phyloP scores from a whole-genome alignment of 1,140 invertebrate species.

The Ceratosolen solmsi region DNA sequence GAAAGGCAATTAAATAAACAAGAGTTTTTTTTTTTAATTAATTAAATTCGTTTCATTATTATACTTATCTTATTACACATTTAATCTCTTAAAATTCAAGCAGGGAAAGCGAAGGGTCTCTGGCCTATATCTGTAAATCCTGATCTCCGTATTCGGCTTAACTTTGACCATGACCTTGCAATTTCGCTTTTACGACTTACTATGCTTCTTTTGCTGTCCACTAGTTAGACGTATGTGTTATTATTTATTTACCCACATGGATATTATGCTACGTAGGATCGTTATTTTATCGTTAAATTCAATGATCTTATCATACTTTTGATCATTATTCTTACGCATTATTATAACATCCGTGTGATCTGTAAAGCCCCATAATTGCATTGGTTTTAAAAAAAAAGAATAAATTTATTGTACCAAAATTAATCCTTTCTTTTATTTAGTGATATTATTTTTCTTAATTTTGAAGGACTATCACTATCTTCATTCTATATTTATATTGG shows the following conservation, averaged over 20 bases:
- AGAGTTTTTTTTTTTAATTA: not conserved
- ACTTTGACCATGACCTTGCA: conserved; percentile 38
- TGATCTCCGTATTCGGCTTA: not conserved
- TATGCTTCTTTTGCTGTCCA: not conserved
- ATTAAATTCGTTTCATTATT: too few species aligned
- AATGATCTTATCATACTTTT: not conserved
- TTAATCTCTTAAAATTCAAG: not conserved
- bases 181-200: conserved; percentile 1
- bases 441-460: too few species aligned
- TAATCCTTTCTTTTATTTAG: too few species aligned
- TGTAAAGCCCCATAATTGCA: too few species aligned
- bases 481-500: too few species aligned
- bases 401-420: too few species aligned
- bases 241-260: not conserved
- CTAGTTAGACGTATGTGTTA: not conserved
- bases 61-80: not conserved
- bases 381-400: too few species aligned
- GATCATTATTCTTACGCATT: not conserved
- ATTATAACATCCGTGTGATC: not conserved
- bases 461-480: too few species aligned
- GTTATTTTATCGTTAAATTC: not conserved
- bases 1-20: not conserved
- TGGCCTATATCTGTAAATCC: not conserved
- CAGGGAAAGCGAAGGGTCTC: conserved; percentile 17
- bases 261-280: too few species aligned